Conservation (phyloP, 2,888 invertebrate species). For the Romanomermis culicivorax region DNA sequence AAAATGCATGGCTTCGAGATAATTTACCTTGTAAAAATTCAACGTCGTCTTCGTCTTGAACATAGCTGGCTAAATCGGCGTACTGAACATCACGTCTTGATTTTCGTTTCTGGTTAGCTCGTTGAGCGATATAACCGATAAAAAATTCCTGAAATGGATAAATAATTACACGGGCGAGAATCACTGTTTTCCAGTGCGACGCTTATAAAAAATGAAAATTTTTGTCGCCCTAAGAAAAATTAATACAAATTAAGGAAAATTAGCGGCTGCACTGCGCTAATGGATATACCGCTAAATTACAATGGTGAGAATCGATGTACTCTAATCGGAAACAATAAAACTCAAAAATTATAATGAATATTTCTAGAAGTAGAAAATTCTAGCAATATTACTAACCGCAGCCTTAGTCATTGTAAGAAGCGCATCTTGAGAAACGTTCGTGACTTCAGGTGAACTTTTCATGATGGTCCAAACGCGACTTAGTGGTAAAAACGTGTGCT, state of each 20-base stretch:
- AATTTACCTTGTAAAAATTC: constrained; percentile 4
- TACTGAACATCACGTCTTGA: background rate
- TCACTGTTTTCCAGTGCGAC: no score
- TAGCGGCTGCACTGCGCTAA: no score
- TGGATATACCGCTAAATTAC: no score
- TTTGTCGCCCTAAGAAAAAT: no score
- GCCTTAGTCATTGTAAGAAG: constrained; percentile 7
- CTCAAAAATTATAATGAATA: no score
- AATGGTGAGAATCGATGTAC: no score
- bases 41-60: background rate
- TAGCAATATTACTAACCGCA: constrained; percentile 2
- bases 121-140: background rate
- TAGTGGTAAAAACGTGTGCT: background rate
- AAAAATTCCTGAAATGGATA: constrained; percentile 2
- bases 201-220: no score
- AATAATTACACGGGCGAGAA: no score
- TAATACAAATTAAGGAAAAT: no score
- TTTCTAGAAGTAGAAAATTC: no score
- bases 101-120: background rate
- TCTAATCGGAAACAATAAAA: no score
- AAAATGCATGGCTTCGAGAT: no score
- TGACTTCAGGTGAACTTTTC: constrained; percentile 10
- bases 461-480: constrained; percentile 8
- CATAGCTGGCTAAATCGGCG: background rate
- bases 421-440: constrained; percentile 3